Base-by-base conservation (phyloP, 2,888 invertebrate genomes). In the Cephonodes hylas region DNA sequence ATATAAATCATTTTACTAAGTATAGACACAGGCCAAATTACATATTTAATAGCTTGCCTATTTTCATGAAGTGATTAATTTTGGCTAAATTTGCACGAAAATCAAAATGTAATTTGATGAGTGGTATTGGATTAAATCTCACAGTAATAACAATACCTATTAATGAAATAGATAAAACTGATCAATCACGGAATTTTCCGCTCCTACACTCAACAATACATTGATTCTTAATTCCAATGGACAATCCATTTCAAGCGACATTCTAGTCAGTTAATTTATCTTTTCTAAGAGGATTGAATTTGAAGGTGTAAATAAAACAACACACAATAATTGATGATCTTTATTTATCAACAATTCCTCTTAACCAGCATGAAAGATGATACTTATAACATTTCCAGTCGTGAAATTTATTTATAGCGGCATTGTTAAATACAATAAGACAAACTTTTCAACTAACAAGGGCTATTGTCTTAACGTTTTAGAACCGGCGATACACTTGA, bases 311-410 rank as follows among this genome's bases (percentile, higher is more conserved):
- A 53, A 53, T 31, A 53, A 53, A 31, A 53, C 53, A 31, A 53
- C 38, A 18, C 2, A 20, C 53, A 31, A 31, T 53, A 27, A 7
- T 31, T 48, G 44, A 42, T 45, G 59, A 61, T 38, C 61, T 61
- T 59, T 64, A 48, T 53, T 53, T 53, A 27, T 48, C 48, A 53
- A 31, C 53, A 3, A 31, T 20, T 27, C 18, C 10, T 53, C 57
- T 60, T 58, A 60, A 34, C 20, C 60, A 46, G 53, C 27, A 18
- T 53, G 53, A 53, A 53, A 31, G 8, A 31, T 53, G 53, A 53
- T 53, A 48, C 25, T 44, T 48, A 53, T 53, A 31, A 53, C 53
- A 53, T 53, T 53, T 53, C 18, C 53, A 53, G 45, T 53, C 15
- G 53, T 53, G 53, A 53, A 20, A 53, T 31, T 18, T 15, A 53